Conservation (phyloP, 1,140 invertebrate species). For the Ceratosolen fusciceps region DNA sequence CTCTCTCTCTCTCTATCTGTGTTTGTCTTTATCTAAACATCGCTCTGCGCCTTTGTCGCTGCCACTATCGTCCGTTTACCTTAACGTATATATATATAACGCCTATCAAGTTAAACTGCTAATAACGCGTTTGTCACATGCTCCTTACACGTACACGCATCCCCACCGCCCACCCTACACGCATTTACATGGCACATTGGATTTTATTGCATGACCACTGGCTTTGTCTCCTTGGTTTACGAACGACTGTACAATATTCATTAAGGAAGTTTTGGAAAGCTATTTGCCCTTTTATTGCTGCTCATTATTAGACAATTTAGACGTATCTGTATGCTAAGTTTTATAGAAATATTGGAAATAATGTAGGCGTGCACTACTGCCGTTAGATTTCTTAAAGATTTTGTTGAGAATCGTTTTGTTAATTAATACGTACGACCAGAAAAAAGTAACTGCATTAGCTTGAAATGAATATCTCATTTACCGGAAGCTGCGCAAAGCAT, state of each 20-base stretch:
- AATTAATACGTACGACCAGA: too few species aligned
- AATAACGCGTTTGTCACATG: neutral
- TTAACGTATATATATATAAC: slow-evolving; percentile 14
- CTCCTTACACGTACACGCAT: slow-evolving; percentile 1
- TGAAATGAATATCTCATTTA: too few species aligned
- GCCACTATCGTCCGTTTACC: slow-evolving; percentile 8
- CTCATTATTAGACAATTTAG: too few species aligned
- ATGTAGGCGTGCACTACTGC: too few species aligned
- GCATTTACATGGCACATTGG: slow-evolving; percentile 9
- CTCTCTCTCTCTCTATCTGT: neutral
- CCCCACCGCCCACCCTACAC: slow-evolving; percentile 14
- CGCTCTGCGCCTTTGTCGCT: neutral
- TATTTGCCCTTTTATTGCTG: too few species aligned
- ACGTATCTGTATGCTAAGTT: too few species aligned
- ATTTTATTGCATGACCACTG: slow-evolving; percentile 28
- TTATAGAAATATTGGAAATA: too few species aligned
- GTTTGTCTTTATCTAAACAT: too few species aligned
- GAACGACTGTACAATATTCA: neutral
- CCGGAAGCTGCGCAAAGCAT: too few species aligned
- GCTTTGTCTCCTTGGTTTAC: neutral
- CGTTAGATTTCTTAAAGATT: too few species aligned
- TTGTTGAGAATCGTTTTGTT: neutral
- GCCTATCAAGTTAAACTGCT: slow-evolving; percentile 25
- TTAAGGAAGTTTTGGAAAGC: neutral
- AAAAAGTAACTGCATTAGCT: too few species aligned